Evolutionary conservation across 2,888 invertebrate species (phyloP).

Genomic region (Neoascia interrupta): DNA sequence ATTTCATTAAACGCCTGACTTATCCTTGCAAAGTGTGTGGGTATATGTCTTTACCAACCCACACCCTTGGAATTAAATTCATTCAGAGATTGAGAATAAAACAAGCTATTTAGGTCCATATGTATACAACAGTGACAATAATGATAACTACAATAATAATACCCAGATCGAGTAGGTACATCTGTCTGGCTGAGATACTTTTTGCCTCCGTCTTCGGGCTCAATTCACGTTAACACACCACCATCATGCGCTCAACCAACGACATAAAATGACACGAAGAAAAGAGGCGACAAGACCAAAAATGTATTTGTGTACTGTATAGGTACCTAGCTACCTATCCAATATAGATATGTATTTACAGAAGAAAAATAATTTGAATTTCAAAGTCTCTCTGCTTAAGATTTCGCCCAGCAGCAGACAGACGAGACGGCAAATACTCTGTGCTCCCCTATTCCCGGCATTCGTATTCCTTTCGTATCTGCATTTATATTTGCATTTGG

Average conservation of each 20-base stretch:
- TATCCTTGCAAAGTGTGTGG: too few species aligned
- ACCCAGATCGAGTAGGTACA: conserved; percentile 29
- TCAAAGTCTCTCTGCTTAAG: conserved; percentile 49
- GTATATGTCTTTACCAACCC: too few species aligned
- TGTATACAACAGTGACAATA: conserved; percentile 40
- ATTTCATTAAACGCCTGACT: too few species aligned
- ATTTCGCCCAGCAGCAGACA: conserved; percentile 5
- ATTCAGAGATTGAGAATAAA: conserved; percentile 55
- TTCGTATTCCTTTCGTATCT: neutral
- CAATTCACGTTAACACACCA: conserved; percentile 25
- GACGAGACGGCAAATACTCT: conserved; percentile 21
- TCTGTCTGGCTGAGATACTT: conserved; percentile 25
- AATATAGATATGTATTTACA: too few species aligned
- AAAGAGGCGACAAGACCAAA: neutral
- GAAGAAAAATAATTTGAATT: conserved; percentile 58
- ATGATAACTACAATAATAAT: conserved; percentile 63
- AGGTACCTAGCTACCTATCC: too few species aligned
- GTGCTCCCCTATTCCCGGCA: neutral
- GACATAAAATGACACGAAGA: neutral
- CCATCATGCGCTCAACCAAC: too few species aligned
- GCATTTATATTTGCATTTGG: conserved; percentile 52
- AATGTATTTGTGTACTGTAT: too few species aligned
- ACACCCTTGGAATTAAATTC: neutral
- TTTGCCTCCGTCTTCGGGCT: conserved; percentile 19
- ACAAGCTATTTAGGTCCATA: conserved; percentile 57